Evolutionary conservation across 2,797 vertebrate species (phyloP), one percentile per base, ranked within the genome.

Genomic region (Molossus alvarezi): DNA sequence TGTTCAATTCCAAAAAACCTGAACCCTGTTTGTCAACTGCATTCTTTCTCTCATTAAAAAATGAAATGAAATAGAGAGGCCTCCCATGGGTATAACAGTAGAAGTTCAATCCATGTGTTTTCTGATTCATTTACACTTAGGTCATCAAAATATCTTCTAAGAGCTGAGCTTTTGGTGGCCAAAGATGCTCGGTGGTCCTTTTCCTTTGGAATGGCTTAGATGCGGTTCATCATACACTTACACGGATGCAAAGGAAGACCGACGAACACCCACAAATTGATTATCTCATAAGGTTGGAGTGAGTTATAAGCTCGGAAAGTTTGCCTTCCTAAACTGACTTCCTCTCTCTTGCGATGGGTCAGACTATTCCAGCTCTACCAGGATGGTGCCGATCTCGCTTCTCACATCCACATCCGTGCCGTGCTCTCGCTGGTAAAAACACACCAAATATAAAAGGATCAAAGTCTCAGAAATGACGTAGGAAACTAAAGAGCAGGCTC

Each of bases 111-210:
- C 93, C 57, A 5, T 77, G 90, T 95, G 95, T 91, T 91, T 97
- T 93, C 93, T 91, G 91, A 95, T 92, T 91, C 94, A 97, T 93
- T 95, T 97, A 94, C 58, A 97, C 95, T 97, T 95, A 96, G 88
- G 80, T 96, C 96, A 97, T 96, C 95, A 97, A 94, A 97, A 92
- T 92, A 84, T 96, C 96, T 95, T 96, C 92, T 90, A 92, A 96
- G 62, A 96, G 53, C 72, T 90, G 67, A 95, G 53, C 51, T 93
- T 84, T 95, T 88, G 79, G 88, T 95, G 91, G 86, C 79, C 96
- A 95, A 71, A 82, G 90, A 95, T 65, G 81, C 13, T 81, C 81
- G 95, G 86, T 73, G 85, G 85, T 92, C 73, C 65, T 95, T 91
- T 91, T 73, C 9, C 76, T 95, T 77, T 92, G 88, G 93, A 96